These are phyloP conservation scores for Ips nitidus DNA, from an alignment of 1,140 invertebrate species.

Conservation along the genomic window DNA sequence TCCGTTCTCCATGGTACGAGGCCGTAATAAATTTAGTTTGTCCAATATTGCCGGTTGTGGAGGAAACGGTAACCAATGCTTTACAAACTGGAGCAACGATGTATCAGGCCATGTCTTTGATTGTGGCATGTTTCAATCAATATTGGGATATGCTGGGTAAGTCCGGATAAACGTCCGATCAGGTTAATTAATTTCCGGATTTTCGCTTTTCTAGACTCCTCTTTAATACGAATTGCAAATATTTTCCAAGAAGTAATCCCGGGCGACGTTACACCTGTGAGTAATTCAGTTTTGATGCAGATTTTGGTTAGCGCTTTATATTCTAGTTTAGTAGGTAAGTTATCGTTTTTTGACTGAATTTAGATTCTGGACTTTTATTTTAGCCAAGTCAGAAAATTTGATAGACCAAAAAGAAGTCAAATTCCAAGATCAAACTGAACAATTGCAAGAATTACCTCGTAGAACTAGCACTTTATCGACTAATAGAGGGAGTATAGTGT, in stretches of 20 bases:
- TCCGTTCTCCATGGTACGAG: constrained; percentile 71
- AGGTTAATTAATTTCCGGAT: too few relatives aligned
- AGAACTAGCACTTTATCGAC: not conserved
- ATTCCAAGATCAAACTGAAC: constrained; percentile 4
- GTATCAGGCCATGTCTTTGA: constrained; percentile 73
- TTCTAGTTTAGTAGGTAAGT: constrained; percentile 54
- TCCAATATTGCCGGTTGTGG: constrained; percentile 62
- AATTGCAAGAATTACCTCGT: not conserved
- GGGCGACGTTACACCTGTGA: constrained; percentile 63
- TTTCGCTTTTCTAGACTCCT: constrained; percentile 50
- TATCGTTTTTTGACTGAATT: not conserved
- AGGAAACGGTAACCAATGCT: constrained; percentile 64
- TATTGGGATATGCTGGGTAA: constrained; percentile 60
- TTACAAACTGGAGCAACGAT: constrained; percentile 70
- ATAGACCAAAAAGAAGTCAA: constrained; percentile 33
- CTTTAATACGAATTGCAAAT: constrained; percentile 57
- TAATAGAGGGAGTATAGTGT: not conserved
- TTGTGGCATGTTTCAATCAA: constrained; percentile 67
- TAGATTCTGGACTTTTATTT: not conserved
- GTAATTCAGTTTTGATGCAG: constrained; percentile 69
- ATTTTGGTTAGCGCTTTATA: constrained; percentile 62
- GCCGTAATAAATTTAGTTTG: constrained; percentile 65
- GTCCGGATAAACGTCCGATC: not conserved
- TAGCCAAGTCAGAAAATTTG: constrained; percentile 17
- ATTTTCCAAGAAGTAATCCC: constrained; percentile 67